Conservation (phyloP, 2,113 vertebrate genomes). For the Toxotes chatareus region DNA sequence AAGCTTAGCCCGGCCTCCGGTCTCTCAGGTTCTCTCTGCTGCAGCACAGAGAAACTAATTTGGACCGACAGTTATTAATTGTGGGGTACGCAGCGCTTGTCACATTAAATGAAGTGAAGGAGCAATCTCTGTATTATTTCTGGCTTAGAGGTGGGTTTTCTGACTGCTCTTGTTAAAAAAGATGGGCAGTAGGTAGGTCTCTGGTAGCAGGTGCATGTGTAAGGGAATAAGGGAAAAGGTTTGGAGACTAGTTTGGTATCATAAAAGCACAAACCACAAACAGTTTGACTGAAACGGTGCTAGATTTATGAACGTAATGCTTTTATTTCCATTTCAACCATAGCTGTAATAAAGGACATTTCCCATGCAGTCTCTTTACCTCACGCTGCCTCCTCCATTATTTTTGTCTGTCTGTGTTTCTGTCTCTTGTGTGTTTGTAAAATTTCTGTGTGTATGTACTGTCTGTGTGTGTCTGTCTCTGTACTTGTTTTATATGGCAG, state of each 20-base stretch:
- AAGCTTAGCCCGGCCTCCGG: constrained; percentile 55
- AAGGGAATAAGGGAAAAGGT: constrained; percentile 1
- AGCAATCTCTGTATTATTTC: constrained; percentile 60
- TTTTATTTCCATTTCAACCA: constrained; percentile 3
- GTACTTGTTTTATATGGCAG: constrained; percentile 74
- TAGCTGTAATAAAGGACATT: neutral
- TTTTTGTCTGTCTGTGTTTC: constrained; percentile 28
- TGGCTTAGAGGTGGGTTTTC: constrained; percentile 42
- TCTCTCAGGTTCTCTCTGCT: constrained; percentile 53
- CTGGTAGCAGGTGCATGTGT: constrained; percentile 44
- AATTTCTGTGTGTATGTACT: constrained; percentile 19
- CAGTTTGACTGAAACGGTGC: neutral
- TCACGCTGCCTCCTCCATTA: constrained; percentile 33
- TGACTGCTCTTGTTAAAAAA: constrained; percentile 60
- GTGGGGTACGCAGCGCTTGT: constrained; percentile 51
- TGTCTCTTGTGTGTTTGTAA: constrained; percentile 30
- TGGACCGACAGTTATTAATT: constrained; percentile 73
- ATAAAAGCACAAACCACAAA: neutral
- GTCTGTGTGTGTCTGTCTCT: constrained; percentile 42
- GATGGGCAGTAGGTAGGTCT: neutral
- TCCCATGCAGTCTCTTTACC: neutral
- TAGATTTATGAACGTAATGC: constrained; percentile 2
- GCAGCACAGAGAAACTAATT: constrained; percentile 68
- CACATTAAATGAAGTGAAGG: constrained; percentile 66
- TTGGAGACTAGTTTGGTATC: constrained; percentile 4